Evolutionary conservation across 2,888 invertebrate genomes (phyloP), one percentile per base, ranked within the genome.

Genomic region (Dasysyrphus tricinctus): DNA sequence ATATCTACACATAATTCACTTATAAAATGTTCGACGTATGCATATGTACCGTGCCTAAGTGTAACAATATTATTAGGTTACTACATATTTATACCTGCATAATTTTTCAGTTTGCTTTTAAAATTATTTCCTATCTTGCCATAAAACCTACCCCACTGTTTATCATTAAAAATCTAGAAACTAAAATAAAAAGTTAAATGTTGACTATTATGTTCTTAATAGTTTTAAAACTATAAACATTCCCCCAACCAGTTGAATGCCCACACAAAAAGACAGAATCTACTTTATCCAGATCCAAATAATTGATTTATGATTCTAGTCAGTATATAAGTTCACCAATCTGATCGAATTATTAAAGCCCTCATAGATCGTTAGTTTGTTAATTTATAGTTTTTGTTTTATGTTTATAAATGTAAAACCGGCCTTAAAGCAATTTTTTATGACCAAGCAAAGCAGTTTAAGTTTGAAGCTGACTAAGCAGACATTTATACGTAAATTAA

Each of bases 241-340:
- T 37, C 5, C n/a, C 5, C n/a, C 5, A 37, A 59, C 39, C 59
- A 11, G 39, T 59, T 37, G 3, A 12, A 12, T 34, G 39, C 59
- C 37, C 34, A 59, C 34, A 59, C 59, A 39, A 59, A 37, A 39
- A 19, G 19, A 24, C 59, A 39, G 34, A 59, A 39, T 59, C 24
- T 19, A 34, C 19, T 59, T 14, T 4, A 39, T 12, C 37, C 19
- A 37, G 11, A 19, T 14, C 37, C 7, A 3, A 59, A 14, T 59
- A 39, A 24, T 59, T 59, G 59, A 59, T 59, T 59, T 39, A 59
- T 59, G 1, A 14, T 59, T 59, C n/a, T 39, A 19, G 39, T 39
- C 39, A 19, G 2, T 19, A 14, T 19, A 14, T 14, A 24, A 59
- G 14, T 59, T 59, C 7, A 37, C 37, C 12, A 59, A 19, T 39